Evolutionary conservation across 2,113 vertebrate genomes (phyloP).

Genomic region (Ceyx melanurus): DNA sequence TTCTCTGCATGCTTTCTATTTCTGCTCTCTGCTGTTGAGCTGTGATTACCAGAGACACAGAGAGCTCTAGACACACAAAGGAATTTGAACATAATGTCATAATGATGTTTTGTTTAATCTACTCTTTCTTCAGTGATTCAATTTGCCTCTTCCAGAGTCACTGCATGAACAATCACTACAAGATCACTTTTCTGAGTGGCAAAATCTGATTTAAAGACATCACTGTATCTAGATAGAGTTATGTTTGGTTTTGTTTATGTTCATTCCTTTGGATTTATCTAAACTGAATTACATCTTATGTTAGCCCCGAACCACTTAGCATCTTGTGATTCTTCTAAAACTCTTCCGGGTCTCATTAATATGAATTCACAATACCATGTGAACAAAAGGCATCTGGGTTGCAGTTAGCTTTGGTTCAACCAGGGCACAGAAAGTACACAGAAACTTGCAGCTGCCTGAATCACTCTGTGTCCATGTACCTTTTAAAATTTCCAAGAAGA

Average conservation of each 20-base stretch:
- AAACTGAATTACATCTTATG: not conserved
- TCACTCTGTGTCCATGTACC: rapidly evolving
- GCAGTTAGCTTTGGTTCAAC: not conserved
- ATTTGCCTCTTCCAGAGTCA: not conserved
- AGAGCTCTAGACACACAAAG: not conserved
- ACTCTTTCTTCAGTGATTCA: not conserved
- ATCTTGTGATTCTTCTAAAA: not conserved
- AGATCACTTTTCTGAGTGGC: not conserved
- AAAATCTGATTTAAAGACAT: slow-evolving; percentile 19
- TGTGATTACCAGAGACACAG: not conserved
- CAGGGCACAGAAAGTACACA: not conserved
- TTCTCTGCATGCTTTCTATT: not conserved
- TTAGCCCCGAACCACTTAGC: not conserved
- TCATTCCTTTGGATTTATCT: not conserved
- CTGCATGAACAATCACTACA: not conserved
- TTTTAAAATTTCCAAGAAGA: not conserved
- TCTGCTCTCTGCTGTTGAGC: not conserved
- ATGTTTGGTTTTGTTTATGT: not conserved
- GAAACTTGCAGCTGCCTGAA: not conserved
- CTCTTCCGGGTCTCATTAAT: not conserved
- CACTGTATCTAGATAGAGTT: not conserved
- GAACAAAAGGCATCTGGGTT: not conserved
- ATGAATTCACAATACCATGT: not conserved
- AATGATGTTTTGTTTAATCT: not conserved
- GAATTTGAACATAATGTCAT: not conserved